These are phyloP conservation scores for Peromyscus maniculatus DNA, from an alignment of 2,113 vertebrate species.

Conservation along the genomic window DNA sequence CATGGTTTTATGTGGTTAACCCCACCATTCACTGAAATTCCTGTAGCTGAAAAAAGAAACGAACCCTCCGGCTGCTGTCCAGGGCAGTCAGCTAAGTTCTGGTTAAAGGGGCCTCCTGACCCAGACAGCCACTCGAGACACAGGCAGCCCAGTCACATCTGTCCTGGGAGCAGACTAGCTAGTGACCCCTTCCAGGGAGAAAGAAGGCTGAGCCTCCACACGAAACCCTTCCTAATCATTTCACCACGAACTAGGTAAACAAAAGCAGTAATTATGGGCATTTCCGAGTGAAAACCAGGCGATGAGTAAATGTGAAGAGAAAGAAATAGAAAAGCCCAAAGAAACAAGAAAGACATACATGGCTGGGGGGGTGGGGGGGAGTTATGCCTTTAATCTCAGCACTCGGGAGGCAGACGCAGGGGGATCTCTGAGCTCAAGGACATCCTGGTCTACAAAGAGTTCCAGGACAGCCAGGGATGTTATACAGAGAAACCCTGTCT, in stretches of 20 bases:
- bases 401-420: no score
- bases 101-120: background rate
- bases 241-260: accelerated
- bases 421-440: no score
- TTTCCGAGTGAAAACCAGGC: background rate
- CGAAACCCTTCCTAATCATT: background rate
- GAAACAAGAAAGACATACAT: background rate
- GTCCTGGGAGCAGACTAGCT: accelerated
- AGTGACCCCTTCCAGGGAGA: background rate
- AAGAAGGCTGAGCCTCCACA: background rate
- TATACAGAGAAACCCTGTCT: no score
- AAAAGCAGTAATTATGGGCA: accelerated
- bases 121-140: background rate
- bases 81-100: background rate
- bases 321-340: background rate
- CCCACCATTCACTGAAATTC: constrained; percentile 3
- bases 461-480: no score
- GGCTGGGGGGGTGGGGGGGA: no score
- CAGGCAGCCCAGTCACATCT: accelerated
- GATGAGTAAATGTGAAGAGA: background rate
- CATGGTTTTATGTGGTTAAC: background rate
- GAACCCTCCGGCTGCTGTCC: background rate
- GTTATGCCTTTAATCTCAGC: no score
- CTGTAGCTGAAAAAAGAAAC: background rate
- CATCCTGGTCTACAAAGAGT: no score